These are phyloP conservation scores for Tarsius wallacei DNA, from an alignment of 2,797 vertebrate genomes.

Conservation along the genomic window DNA sequence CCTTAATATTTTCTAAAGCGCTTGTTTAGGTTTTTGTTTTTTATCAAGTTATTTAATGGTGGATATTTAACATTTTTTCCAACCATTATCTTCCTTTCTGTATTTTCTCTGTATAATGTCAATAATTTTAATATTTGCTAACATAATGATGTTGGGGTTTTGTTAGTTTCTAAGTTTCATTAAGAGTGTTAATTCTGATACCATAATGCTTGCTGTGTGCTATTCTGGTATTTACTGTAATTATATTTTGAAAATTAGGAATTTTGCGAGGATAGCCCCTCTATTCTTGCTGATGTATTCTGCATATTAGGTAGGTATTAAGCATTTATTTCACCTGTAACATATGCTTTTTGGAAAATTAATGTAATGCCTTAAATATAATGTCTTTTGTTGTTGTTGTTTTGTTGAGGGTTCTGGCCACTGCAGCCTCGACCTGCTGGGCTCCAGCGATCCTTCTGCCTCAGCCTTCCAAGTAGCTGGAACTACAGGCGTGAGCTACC, in stretches of 20 bases:
- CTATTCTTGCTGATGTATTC: constrained; percentile 98
- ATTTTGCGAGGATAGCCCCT: constrained; percentile 97
- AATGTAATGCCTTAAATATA: background rate
- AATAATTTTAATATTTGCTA: constrained; percentile 55
- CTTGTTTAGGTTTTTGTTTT: constrained; percentile 61
- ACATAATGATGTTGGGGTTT: constrained; percentile 33
- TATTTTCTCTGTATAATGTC: constrained; percentile 60
- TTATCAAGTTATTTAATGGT: constrained; percentile 50
- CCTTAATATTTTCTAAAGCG: constrained; percentile 59
- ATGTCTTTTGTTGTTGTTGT: no score
- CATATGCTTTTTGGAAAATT: constrained; percentile 64
- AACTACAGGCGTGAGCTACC: no score
- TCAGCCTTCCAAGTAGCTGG: no score
- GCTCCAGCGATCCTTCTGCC: no score
- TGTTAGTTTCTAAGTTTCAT: constrained; percentile 65
- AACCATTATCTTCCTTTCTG: constrained; percentile 14
- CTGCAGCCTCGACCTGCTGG: no score
- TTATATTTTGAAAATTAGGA: constrained; percentile 92
- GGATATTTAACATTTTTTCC: constrained; percentile 49
- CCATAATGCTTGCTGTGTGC: constrained; percentile 49
- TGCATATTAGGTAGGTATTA: constrained; percentile 95
- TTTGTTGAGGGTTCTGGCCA: no score
- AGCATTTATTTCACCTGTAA: constrained; percentile 55
- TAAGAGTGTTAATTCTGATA: constrained; percentile 68
- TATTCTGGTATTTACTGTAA: constrained; percentile 62